Evolutionary conservation across 1,140 invertebrate species (phyloP), one percentile per base, ranked within the genome.

Genomic region (Hylaeus volcanicus): DNA sequence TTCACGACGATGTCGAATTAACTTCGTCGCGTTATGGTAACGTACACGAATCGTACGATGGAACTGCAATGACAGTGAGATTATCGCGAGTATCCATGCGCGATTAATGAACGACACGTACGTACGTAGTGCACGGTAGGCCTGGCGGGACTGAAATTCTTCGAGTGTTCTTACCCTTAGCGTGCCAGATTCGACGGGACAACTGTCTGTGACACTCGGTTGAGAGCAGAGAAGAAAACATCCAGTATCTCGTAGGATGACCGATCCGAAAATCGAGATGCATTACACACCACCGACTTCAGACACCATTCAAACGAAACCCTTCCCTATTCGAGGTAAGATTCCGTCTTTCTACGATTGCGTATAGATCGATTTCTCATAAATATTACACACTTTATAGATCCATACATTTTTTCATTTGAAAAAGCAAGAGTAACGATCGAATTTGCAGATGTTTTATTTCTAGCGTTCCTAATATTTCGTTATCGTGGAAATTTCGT

Each of bases 251-350:
- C 69, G 37, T 55, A 88, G 80, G n/a, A 93, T 92, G 91, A 90
- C 88, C 74, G 88, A 92, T 71, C 74, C 88, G 9, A 86, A 91
- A 77, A 89, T 89, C 72, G 90, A 92, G 66, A 92, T 90, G 91
- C 92, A 93, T 79, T 93, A 92, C 76, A 92, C 92, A 83, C 96
- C 96, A 60, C 96, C 96, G 26, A 96, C 96, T 41, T 95, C 96
- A 51, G 96, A 97, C 89, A 97, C 96, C 15, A 96, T 97, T 68
- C 96, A 97, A 94, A 97, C 97, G 11, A 97, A 97, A 93, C 96
- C 96, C 56, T 97, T 97, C 91, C 97, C 96, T 37, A 96, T 97
- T 72, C 94, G 96, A 94, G 96, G 96, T 95, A 94, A 94, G 39
- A 53, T 89, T 89, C 73, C 71, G 80, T 74, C 37, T 3, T 55